Percentiles rank a stretch among this genome's conserved stretches.
Evolutionary conservation across 2,113 vertebrate species (phyloP).

Genomic region (Archilochus colubris): DNA sequence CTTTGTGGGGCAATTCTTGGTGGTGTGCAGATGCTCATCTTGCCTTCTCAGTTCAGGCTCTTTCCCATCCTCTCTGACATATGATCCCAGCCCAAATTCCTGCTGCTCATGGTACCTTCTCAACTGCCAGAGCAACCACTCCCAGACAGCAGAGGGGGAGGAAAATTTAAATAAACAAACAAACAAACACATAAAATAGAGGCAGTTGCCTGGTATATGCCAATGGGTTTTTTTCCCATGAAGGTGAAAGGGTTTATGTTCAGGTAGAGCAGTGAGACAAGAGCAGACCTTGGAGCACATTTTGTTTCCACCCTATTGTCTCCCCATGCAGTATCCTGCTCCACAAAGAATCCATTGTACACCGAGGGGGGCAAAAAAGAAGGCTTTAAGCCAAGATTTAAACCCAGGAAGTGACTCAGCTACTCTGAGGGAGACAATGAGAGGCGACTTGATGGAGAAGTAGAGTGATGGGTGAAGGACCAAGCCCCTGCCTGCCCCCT

Average conservation of each 20-base stretch:
- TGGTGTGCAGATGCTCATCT: not conserved
- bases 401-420: slow-evolving; percentile 64
- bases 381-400: slow-evolving; percentile 56
- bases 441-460: not conserved
- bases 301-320: slow-evolving; percentile 3
- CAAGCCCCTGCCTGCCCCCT: not conserved
- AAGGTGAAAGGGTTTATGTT: not conserved
- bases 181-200: not conserved
- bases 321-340: not conserved
- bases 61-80: not conserved
- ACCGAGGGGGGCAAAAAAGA: not conserved
- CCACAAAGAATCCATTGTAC: slow-evolving; percentile 46
- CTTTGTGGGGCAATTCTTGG: slow-evolving; percentile 32
- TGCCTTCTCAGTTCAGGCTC: not conserved
- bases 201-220: not conserved
- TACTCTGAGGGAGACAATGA: slow-evolving; percentile 40
- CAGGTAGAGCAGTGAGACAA: not conserved
- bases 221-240: not conserved
- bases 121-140: not conserved
- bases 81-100: not conserved
- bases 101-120: slow-evolving; percentile 23
- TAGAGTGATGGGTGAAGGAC: not conserved
- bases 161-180: not conserved
- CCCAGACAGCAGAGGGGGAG: not conserved
- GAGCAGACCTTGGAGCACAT: not conserved